These are phyloP conservation scores for Pleuronectes platessa DNA, from an alignment of 2,113 vertebrate species.

Conservation along the genomic window DNA sequence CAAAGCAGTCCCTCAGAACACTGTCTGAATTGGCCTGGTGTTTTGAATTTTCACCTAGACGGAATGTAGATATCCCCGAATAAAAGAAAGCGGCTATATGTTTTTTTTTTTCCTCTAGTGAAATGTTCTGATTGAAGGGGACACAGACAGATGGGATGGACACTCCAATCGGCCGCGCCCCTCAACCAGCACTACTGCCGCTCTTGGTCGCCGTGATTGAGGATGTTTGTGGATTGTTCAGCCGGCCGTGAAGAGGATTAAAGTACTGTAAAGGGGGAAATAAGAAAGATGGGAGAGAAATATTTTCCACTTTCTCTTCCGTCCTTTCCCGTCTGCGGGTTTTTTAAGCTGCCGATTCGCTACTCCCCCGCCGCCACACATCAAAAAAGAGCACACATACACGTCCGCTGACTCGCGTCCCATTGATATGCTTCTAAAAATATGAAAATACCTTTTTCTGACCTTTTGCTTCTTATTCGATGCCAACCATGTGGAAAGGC, in stretches of 20 bases:
- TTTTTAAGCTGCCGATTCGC: not conserved
- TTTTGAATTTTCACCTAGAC: not conserved
- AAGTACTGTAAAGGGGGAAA: not conserved
- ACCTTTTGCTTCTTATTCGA: constrained; percentile 64
- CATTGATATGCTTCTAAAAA: not conserved
- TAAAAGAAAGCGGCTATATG: not conserved
- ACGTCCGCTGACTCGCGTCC: not conserved
- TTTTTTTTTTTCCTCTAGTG: not conserved
- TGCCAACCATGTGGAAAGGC: constrained; percentile 58
- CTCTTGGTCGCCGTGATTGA: not conserved
- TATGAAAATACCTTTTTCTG: constrained; percentile 15
- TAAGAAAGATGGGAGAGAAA: not conserved
- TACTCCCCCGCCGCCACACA: not conserved
- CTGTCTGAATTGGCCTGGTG: constrained; percentile 28
- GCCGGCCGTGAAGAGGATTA: not conserved
- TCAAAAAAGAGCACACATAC: constrained; percentile 1
- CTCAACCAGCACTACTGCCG: not conserved
- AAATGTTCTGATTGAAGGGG: not conserved
- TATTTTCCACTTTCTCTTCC: not conserved
- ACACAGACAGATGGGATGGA: constrained; percentile 10
- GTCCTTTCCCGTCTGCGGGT: constrained; percentile 11
- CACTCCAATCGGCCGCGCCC: not conserved
- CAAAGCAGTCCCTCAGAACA: constrained; percentile 21
- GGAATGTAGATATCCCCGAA: not conserved
- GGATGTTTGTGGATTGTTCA: not conserved